Base-by-base conservation (phyloP, 2,113 vertebrate genomes). In the Hippocampus abdominalis region DNA sequence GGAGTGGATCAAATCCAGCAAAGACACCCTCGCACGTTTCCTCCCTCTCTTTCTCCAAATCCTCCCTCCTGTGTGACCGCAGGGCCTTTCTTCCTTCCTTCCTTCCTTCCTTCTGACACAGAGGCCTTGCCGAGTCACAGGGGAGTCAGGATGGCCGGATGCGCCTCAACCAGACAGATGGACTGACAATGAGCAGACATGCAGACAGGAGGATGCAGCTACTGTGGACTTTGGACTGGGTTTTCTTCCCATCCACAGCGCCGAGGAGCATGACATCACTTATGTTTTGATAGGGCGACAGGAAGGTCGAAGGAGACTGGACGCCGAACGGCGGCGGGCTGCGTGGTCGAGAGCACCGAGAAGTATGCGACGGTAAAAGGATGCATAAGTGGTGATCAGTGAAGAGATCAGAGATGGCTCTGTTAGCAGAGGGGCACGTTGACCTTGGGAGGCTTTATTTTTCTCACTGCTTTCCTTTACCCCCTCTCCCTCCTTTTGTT, bases 1-100 rank as follows among this genome's bases (percentile, higher is more conserved):
- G 79, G 75, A 85, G 84, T 79, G 81, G 81, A 90, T 89, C 74
- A 75, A 74, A 84, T 88, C 86, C 88, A 89, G 84, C 89, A 84
- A 88, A 86, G 89, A 85, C 85, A 86, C 83, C 84, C 88, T 90
- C 75, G 84, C 80, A 85, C 76, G 77, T 84, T 89, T 91, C 89
- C 89, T 87, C 87, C 84, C 84, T 84, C 78, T 79, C 71, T 84
- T 80, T 81, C 84, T 78, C 78, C 59, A 72, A 86, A 86, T 78
- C 87, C 79, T 87, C 82, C 88, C 86, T 83, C 71, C 64, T 72
- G 64, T 79, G 76, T 79, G 78, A 81, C 84, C 64, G 10, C 86
- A 73, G 80, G 68, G 74, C 69, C 86, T 81, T 71, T 73, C 84
- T 84, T 90, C 86, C 89, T 87, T 88, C 87, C 88, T 81, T 72